These are phyloP conservation scores for Cryptotis parvus DNA, from an alignment of 2,113 vertebrate species.

Conservation along the genomic window DNA sequence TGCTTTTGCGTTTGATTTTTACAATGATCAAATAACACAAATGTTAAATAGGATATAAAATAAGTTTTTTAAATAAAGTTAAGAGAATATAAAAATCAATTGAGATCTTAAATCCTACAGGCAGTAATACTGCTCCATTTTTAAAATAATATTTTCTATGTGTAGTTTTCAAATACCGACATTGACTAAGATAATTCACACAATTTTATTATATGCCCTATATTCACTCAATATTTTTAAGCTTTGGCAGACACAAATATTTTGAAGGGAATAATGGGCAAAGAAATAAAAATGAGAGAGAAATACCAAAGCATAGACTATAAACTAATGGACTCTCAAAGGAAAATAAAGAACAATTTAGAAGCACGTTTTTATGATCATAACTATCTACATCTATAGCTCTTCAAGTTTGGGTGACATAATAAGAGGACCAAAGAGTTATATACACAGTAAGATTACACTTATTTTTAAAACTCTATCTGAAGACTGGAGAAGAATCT, in stretches of 20 bases:
- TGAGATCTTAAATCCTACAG: not conserved
- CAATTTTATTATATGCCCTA: not conserved
- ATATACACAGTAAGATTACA: not conserved
- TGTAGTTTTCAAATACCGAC: not conserved
- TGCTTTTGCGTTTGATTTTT: constrained; percentile 3
- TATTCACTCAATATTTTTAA: not conserved
- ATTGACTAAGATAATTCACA: not conserved
- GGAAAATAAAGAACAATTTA: constrained; percentile 37
- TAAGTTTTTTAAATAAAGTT: not conserved
- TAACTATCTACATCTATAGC: not conserved
- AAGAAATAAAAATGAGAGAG: not conserved
- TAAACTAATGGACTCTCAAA: not conserved
- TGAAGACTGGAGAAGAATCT: not conserved
- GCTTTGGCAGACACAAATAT: not conserved
- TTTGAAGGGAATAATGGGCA: not conserved
- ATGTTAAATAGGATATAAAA: not conserved
- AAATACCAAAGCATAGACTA: not conserved
- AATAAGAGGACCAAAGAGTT: not conserved
- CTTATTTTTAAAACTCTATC: constrained; percentile 14
- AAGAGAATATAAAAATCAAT: constrained; percentile 34
- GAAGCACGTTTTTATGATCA: not conserved
- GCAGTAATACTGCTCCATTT: not conserved
- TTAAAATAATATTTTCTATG: not conserved
- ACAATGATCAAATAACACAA: not conserved
- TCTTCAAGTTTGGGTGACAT: not conserved